Evolutionary conservation across 2,797 vertebrate genomes (phyloP).

Genomic region (Gymnoscopelus braueri): DNA sequence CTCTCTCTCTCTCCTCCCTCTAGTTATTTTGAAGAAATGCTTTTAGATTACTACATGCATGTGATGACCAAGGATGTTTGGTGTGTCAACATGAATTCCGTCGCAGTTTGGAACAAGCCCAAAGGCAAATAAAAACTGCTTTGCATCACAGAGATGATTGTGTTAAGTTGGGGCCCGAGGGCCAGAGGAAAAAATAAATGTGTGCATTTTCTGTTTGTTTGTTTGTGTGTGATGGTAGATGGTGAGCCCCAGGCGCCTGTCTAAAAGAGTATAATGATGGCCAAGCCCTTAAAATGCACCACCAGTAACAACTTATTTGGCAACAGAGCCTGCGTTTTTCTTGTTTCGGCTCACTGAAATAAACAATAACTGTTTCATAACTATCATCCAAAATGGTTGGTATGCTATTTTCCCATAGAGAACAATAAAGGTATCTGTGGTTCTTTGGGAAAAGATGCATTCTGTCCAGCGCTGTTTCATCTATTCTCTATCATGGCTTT

Average conservation of each 20-base stretch:
- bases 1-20: no score
- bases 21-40: constrained; percentile 1
- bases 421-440: not conserved
- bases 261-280: constrained; percentile 26
- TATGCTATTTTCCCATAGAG: not conserved
- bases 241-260: constrained; percentile 31
- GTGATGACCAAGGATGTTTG: constrained; percentile 5
- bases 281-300: constrained; percentile 37
- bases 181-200: constrained; percentile 31
- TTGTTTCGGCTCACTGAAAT: not conserved
- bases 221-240: constrained; percentile 38
- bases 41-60: constrained; percentile 3
- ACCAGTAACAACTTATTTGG: constrained; percentile 9
- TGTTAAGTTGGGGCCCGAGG: constrained; percentile 50
- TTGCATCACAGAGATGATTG: constrained; percentile 45
- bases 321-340: not conserved
- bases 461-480: not conserved
- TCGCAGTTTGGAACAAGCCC: constrained; percentile 40
- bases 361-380: not conserved
- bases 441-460: not conserved
- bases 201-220: constrained; percentile 32
- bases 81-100: constrained; percentile 20
- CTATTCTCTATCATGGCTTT: not conserved
- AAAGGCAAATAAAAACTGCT: constrained; percentile 36
- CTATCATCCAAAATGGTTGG: not conserved